phyloP scores from a whole-genome alignment of 2,113 vertebrate species.

The Cheilinus undulatus region DNA sequence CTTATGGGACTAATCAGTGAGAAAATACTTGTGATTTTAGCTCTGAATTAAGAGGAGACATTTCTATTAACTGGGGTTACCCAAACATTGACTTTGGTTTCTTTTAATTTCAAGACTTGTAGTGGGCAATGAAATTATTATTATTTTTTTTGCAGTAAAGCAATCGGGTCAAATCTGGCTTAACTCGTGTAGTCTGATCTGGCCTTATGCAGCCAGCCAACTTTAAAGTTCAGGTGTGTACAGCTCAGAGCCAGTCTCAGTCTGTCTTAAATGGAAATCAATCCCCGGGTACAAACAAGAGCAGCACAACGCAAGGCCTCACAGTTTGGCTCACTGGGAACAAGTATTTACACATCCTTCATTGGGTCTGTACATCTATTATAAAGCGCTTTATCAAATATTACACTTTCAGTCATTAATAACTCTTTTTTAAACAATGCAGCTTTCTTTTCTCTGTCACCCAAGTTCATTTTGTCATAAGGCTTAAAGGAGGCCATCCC shows the following conservation, averaged over 20 bases:
- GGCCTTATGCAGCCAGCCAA: background rate
- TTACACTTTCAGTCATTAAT: background rate
- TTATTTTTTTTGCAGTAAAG: too few species aligned
- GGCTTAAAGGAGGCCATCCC: conserved; percentile 26
- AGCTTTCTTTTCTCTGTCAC: background rate
- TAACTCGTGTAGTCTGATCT: too few species aligned
- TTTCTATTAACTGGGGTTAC: too few species aligned
- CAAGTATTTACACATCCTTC: conserved; percentile 68
- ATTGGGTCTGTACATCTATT: conserved; percentile 37
- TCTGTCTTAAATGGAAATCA: conserved; percentile 19
- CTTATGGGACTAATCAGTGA: too few species aligned
- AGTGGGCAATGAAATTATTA: too few species aligned
- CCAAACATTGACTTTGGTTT: too few species aligned
- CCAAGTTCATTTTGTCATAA: conserved; percentile 4
- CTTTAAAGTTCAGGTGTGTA: conserved; percentile 35
- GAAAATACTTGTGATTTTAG: too few species aligned
- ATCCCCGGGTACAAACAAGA: conserved; percentile 27
- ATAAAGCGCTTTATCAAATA: background rate
- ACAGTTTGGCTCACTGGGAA: conserved; percentile 30
- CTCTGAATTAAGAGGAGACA: too few species aligned
- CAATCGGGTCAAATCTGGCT: too few species aligned
- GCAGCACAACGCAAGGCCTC: conserved; percentile 50
- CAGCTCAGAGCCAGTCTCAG: conserved; percentile 7
- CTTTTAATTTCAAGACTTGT: too few species aligned
- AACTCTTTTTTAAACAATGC: conserved; percentile 4